Conservation (phyloP, 1,140 invertebrate genomes). For the Octopus sinensis region DNA sequence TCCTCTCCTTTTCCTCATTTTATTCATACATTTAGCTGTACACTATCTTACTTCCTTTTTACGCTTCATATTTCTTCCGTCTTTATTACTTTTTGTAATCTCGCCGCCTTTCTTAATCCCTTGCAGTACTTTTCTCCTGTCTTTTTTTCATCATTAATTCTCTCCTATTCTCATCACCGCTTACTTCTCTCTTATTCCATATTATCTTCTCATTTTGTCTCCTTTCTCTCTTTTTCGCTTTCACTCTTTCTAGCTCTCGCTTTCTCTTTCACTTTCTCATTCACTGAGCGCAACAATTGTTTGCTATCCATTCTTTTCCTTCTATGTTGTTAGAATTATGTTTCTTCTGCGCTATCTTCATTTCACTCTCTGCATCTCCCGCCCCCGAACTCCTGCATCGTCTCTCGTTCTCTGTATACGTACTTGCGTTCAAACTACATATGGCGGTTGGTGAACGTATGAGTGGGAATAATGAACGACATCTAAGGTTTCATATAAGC, state of each 20-base stretch:
- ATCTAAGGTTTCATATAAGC: no score
- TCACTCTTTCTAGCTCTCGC: slow-evolving; percentile 25
- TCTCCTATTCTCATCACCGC: neutral
- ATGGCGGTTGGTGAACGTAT: no score
- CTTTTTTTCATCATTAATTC: neutral
- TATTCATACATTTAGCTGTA: neutral
- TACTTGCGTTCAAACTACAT: no score
- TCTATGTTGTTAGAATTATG: neutral
- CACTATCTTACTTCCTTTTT: neutral
- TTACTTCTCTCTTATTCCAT: neutral
- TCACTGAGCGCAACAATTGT: no score
- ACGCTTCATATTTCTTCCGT: neutral
- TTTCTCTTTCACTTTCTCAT: slow-evolving; percentile 15
- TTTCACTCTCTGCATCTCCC: slow-evolving; percentile 16
- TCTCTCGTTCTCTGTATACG: no score
- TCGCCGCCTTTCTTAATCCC: neutral
- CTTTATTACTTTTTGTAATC: neutral
- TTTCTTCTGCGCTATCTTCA: neutral
- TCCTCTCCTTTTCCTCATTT: neutral
- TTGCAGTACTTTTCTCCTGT: neutral
- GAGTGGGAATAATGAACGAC: neutral
- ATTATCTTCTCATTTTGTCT: neutral
- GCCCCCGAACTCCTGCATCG: slow-evolving; percentile 17
- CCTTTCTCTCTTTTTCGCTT: slow-evolving; percentile 18
- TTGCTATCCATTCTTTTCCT: neutral